phyloP scores from a whole-genome alignment of 2,113 vertebrate genomes.

The Gallinago undulata region DNA sequence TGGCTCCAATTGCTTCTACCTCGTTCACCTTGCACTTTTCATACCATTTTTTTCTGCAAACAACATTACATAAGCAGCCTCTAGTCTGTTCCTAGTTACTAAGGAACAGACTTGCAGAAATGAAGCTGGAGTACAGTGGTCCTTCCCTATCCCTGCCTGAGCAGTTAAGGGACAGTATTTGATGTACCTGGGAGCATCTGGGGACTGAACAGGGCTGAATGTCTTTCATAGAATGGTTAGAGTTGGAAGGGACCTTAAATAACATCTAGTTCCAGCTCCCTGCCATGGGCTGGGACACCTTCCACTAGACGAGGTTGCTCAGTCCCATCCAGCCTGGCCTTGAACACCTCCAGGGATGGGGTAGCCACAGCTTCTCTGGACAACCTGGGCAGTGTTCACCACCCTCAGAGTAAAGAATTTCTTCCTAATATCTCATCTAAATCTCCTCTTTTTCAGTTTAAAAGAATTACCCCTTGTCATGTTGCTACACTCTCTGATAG shows the following conservation, averaged over 20 bases:
- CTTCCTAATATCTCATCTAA: not conserved
- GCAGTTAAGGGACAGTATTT: not conserved
- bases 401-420: not conserved
- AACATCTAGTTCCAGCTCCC: not conserved
- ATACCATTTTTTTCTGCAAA: not conserved
- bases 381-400: not conserved
- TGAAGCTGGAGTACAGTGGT: not conserved
- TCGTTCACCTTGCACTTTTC: not conserved
- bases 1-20: not conserved
- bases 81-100: not conserved
- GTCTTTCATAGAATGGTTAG: not conserved
- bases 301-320: not conserved
- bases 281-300: not conserved
- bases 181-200: not conserved
- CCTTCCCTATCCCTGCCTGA: not conserved
- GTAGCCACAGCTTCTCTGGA: not conserved
- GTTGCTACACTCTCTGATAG: no score
- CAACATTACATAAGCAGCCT: not conserved
- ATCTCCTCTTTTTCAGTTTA: not conserved
- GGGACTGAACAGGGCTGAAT: accelerated
- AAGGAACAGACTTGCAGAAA: not conserved
- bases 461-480: not conserved
- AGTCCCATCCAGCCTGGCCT: not conserved
- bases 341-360: not conserved
- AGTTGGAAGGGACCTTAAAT: not conserved